phyloP scores from a whole-genome alignment of 2,888 invertebrate species.

The Spatulosminthurus flaviceps region DNA sequence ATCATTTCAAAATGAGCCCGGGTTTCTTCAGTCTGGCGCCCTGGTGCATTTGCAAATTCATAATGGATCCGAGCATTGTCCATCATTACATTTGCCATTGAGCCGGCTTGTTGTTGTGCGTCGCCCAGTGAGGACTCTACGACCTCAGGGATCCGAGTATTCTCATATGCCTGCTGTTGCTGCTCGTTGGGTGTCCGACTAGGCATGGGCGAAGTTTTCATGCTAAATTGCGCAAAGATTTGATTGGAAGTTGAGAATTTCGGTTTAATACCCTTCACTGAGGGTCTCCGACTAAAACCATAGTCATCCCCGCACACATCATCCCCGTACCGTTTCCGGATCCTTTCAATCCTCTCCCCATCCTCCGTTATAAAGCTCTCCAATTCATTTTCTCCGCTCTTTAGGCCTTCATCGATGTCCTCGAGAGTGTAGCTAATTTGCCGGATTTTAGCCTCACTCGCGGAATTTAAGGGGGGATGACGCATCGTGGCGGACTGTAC shows the following conservation, averaged over 20 bases:
- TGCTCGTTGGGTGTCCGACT: slow-evolving; percentile 24
- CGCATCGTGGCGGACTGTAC: slow-evolving; percentile 57
- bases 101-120: slow-evolving; percentile 37
- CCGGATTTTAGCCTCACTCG: slow-evolving; percentile 62
- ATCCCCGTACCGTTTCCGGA: slow-evolving; percentile 77
- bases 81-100: slow-evolving; percentile 29
- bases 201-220: slow-evolving; percentile 50
- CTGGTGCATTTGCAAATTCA: slow-evolving; percentile 54
- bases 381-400: slow-evolving; percentile 71
- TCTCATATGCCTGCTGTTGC: slow-evolving; percentile 62
- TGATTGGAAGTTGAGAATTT: slow-evolving; percentile 77
- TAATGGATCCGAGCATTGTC: slow-evolving; percentile 48
- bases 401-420: slow-evolving; percentile 72
- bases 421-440: slow-evolving; percentile 73
- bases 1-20: slow-evolving; percentile 61
- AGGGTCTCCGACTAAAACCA: slow-evolving; percentile 87
- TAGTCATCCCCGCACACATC: slow-evolving; percentile 86
- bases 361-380: slow-evolving; percentile 87
- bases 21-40: slow-evolving; percentile 54
- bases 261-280: slow-evolving; percentile 89
- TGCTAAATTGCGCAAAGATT: slow-evolving; percentile 63
- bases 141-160: slow-evolving; percentile 38
- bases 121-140: slow-evolving; percentile 28
- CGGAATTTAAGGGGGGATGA: slow-evolving; percentile 56
- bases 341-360: slow-evolving; percentile 81